These are phyloP conservation scores for Hemiprocne comata DNA, from an alignment of 2,113 vertebrate genomes.

Conservation along the genomic window DNA sequence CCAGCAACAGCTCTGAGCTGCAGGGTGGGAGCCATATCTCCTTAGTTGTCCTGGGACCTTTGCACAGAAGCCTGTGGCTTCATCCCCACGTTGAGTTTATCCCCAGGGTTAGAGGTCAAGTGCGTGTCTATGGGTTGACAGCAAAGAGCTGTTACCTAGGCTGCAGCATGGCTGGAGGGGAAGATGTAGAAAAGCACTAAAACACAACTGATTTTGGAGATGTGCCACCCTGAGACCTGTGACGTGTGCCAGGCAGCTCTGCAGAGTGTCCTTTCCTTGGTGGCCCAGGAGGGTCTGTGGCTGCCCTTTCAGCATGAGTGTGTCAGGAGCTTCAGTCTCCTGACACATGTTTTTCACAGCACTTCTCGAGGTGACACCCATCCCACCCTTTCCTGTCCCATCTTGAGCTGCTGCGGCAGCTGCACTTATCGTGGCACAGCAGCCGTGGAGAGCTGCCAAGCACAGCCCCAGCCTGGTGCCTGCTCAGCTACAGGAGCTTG, in stretches of 20 bases:
- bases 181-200: background rate
- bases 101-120: background rate
- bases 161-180: background rate
- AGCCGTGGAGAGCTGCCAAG: background rate
- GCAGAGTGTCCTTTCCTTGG: accelerated
- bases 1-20: background rate
- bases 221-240: background rate
- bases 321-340: background rate
- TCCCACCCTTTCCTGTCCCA: constrained; percentile 54
- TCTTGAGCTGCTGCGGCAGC: background rate
- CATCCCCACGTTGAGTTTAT: background rate
- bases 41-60: background rate
- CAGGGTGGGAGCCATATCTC: background rate
- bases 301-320: background rate
- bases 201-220: background rate
- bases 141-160: background rate
- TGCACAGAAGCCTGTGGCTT: background rate
- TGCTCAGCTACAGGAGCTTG: background rate
- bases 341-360: background rate
- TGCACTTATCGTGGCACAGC: background rate
- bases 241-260: background rate
- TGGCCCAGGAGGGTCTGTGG: background rate
- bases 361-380: background rate
- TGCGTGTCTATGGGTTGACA: background rate
- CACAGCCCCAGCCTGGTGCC: background rate